Conservation (phyloP, 1,140 invertebrate species). For the Drosophila ficusphila region DNA sequence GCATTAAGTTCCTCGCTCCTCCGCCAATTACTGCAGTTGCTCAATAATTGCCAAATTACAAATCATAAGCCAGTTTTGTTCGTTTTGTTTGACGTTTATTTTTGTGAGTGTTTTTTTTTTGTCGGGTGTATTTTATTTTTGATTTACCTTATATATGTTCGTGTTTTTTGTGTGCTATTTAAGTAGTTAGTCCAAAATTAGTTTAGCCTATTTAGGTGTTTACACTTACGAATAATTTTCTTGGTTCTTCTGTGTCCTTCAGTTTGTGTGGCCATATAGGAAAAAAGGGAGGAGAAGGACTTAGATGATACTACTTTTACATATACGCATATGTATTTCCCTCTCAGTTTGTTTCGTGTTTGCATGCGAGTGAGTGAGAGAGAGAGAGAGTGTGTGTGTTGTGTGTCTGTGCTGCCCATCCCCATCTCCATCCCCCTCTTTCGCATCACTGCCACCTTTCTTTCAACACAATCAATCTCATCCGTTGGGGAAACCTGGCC, state of each 20-base stretch:
- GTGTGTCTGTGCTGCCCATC: no score
- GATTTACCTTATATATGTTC: conserved; percentile 14
- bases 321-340: conserved; percentile 27
- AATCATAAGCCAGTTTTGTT: conserved; percentile 56
- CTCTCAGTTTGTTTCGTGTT: conserved; percentile 21
- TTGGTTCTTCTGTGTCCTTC: conserved; percentile 1
- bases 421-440: conserved; percentile 29
- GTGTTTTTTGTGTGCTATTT: conserved; percentile 48
- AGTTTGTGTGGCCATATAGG: conserved; percentile 64
- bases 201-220: conserved; percentile 56
- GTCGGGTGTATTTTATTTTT: conserved; percentile 14
- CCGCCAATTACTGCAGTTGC: conserved; percentile 48
- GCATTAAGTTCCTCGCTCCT: conserved; percentile 4
- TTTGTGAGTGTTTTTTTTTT: background rate
- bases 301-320: conserved; percentile 14
- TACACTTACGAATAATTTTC: conserved; percentile 31
- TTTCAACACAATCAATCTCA: background rate
- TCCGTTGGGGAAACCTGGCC: background rate
- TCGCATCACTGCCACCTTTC: conserved; percentile 7
- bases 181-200: conserved; percentile 78
- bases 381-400: conserved; percentile 1
- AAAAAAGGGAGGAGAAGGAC: background rate
- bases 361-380: conserved; percentile 4
- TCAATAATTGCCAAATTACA: conserved; percentile 76
- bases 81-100: conserved; percentile 33